These are phyloP conservation scores for Camponotus fellah DNA, from an alignment of 2,888 invertebrate species.

Conservation along the genomic window DNA sequence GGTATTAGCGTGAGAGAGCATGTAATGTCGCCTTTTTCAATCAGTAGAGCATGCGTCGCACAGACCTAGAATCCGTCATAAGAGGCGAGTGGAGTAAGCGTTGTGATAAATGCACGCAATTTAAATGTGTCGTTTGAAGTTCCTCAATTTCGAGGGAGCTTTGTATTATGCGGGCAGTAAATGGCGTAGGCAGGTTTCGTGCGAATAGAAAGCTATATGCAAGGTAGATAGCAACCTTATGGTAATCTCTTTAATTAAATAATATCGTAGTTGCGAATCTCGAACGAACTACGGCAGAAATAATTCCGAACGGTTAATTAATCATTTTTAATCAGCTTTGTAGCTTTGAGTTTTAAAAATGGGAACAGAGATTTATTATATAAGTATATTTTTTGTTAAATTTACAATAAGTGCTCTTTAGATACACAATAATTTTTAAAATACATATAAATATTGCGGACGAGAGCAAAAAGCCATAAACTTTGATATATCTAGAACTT, in stretches of 20 bases:
- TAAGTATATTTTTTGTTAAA: background rate
- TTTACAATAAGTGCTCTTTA: background rate
- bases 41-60: constrained; percentile 53
- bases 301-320: background rate
- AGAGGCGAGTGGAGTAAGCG: constrained; percentile 32
- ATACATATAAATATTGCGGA: background rate
- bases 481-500: background rate
- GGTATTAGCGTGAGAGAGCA: constrained; percentile 52
- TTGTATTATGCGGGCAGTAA: constrained; percentile 38
- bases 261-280: background rate
- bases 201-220: constrained; percentile 41
- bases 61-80: constrained; percentile 46
- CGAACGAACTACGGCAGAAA: background rate
- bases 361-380: background rate
- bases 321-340: background rate
- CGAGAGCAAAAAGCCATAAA: background rate
- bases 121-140: constrained; percentile 38
- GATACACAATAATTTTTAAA: background rate
- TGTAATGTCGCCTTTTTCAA: constrained; percentile 48
- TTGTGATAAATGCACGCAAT: constrained; percentile 51
- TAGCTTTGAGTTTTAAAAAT: background rate
- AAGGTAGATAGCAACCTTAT: constrained; percentile 28
- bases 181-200: constrained; percentile 27
- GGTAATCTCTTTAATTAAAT: constrained; percentile 15
- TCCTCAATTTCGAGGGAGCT: constrained; percentile 31